Percentiles rank a stretch among this genome's conserved stretches.
These are phyloP conservation scores for Araneus ventricosus DNA, from an alignment of 1,140 invertebrate genomes.

Conservation along the genomic window DNA sequence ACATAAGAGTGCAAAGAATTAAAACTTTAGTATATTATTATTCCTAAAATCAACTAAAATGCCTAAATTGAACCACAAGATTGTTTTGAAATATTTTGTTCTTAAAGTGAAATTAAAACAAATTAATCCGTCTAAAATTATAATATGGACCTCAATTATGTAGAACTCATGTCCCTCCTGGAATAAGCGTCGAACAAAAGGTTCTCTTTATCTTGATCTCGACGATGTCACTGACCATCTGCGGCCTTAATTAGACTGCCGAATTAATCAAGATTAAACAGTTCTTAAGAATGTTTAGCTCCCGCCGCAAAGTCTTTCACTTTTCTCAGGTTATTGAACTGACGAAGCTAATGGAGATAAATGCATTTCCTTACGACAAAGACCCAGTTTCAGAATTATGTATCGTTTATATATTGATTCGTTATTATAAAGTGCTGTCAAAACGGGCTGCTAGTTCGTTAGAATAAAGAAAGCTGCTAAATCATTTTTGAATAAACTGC, in stretches of 20 bases:
- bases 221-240: conserved; percentile 15
- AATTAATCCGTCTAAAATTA: too few relatives aligned
- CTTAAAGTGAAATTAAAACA: too few relatives aligned
- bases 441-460: not conserved
- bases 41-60: too few relatives aligned
- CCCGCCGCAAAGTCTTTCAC: not conserved
- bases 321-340: conserved; percentile 12
- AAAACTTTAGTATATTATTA: too few relatives aligned
- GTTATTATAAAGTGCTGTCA: not conserved
- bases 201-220: not conserved
- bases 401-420: not conserved
- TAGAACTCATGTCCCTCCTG: too few relatives aligned
- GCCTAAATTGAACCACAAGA: too few relatives aligned
- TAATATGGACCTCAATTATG: too few relatives aligned
- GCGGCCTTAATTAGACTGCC: conserved; percentile 12
- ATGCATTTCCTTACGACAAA: not conserved
- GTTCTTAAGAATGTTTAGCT: not conserved
- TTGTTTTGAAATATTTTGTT: too few relatives aligned
- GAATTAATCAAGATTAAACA: conserved; percentile 22
- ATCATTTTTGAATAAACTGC: not conserved
- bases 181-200: too few relatives aligned
- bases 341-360: not conserved
- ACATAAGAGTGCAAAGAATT: too few relatives aligned
- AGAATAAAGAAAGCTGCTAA: not conserved
- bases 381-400: not conserved